phyloP scores from a whole-genome alignment of 2,113 vertebrate species.

The Phaethon lepturus region DNA sequence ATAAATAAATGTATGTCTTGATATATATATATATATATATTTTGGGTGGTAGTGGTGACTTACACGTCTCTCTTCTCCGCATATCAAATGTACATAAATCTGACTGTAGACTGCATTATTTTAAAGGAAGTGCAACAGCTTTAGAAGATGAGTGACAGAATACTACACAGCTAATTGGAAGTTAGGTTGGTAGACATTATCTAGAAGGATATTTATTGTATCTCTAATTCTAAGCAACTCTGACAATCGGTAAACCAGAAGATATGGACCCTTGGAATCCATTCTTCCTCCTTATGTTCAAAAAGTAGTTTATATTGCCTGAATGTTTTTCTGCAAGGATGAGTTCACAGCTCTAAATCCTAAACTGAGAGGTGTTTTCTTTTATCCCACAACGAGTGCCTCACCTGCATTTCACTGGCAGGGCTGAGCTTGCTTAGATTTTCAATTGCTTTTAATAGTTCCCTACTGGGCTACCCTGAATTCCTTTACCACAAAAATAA shows the following conservation, averaged over 20 bases:
- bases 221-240: not conserved
- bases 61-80: not conserved
- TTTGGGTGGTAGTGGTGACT: not conserved
- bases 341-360: not conserved
- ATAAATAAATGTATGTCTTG: not conserved
- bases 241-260: not conserved
- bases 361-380: not conserved
- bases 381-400: not conserved
- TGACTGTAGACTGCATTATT: not conserved
- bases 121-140: not conserved
- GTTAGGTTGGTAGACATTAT: not conserved
- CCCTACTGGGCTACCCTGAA: not conserved
- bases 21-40: not conserved
- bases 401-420: not conserved
- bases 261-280: rapidly evolving
- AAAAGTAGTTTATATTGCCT: not conserved
- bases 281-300: not conserved
- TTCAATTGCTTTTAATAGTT: not conserved
- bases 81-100: not conserved
- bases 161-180: not conserved
- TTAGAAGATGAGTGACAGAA: not conserved
- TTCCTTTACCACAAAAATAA: not conserved
- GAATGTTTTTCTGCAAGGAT: not conserved
- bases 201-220: not conserved
- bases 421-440: not conserved